Base-by-base conservation (phyloP, 2,888 invertebrate species). In the Nomada fucata region DNA sequence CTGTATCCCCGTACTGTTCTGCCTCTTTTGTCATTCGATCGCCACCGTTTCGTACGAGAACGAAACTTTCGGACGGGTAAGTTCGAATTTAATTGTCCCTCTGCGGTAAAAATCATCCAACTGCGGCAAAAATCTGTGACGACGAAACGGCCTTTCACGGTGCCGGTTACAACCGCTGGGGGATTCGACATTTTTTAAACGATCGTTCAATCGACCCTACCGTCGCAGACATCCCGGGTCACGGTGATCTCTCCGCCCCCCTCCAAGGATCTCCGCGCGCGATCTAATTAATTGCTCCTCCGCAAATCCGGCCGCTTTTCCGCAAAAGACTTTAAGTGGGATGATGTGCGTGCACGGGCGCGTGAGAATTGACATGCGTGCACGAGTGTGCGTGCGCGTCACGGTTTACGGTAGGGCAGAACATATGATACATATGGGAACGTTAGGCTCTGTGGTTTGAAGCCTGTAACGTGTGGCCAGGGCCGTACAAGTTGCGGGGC, bases 361-460 rank as follows among this genome's bases (percentile, higher is more conserved):
- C 88, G 88, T 88, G 88, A 88, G 88, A 88, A 88, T 88, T 76
- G 76, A 69, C 82, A 75, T 78, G 86, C 84, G 86, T 80, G 79
- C 80, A 86, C 70, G 75, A 75, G 83, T 80, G 79, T 85, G 78
- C 83, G 83, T 80, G 81, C 84, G 82, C 82, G 86, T 87, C 87
- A 90, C 90, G 88, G 88, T 90, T 89, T 84, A 90, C 88, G 88
- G 89, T 90, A 91, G 89, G 89, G 89, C 88, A 89, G 88, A 94
- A 93, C 93, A 94, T 90, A 92, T 91, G 93, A 94, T 94, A 93
- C 93, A 93, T 93, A 93, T 94, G 93, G 92, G 93, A 94, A 94
- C 93, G 91, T 91, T 91, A 92, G 91, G 81, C 85, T 88, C 89
- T 93, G 93, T 89, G 93, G 93, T 94, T 92, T 92, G 92, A 93